Evolutionary conservation across 2,113 vertebrate species (phyloP).

Genomic region (Noctilio leporinus): DNA sequence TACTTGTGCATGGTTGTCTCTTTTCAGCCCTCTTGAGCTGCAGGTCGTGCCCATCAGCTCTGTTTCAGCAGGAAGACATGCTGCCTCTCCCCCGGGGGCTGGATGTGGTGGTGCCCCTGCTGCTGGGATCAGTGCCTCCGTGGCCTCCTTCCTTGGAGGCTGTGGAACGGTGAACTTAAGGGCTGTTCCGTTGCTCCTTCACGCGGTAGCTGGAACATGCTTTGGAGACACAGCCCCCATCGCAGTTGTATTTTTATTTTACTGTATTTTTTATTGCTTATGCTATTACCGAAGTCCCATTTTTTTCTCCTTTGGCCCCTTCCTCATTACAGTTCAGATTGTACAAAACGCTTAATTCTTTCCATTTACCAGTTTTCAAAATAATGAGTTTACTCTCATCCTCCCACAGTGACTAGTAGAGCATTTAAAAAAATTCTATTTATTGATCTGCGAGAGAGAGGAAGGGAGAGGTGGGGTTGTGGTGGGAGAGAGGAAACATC

Average conservation of each 20-base stretch:
- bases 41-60: not conserved
- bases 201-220: not conserved
- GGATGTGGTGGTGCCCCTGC: not conserved
- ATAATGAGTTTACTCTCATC: not conserved
- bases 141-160: not conserved
- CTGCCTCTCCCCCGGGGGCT: not conserved
- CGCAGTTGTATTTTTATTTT: not conserved
- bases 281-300: too few relatives aligned
- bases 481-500: too few relatives aligned
- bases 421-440: too few relatives aligned
- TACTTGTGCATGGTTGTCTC: not conserved
- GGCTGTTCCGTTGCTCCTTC: not conserved
- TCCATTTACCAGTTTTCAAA: not conserved
- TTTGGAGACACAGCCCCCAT: not conserved
- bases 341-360: not conserved
- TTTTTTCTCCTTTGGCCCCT: too few relatives aligned
- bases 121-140: rapidly evolving
- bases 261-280: too few relatives aligned
- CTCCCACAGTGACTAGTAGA: too few relatives aligned
- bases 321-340: not conserved
- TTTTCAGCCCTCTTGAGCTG: not conserved
- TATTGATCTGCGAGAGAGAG: too few relatives aligned
- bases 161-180: not conserved
- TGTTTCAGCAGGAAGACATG: not conserved
- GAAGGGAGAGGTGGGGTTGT: too few relatives aligned